Base-by-base conservation (phyloP, 2,797 vertebrate species). In the Sphaeramia orbicularis region DNA sequence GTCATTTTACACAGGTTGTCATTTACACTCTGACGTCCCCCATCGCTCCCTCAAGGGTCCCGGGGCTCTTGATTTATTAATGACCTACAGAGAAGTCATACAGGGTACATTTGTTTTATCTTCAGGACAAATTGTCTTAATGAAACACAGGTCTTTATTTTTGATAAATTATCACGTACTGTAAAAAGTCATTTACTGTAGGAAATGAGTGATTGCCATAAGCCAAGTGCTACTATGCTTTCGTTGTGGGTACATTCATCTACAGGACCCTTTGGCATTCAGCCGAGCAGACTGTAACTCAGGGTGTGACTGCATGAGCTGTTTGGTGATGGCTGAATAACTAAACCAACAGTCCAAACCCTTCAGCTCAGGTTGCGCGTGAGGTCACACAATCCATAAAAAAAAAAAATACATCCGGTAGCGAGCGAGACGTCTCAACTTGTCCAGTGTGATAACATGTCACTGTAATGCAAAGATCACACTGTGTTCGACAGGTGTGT, bases 1-100 rank as follows among this genome's bases (percentile, higher is more conserved):
- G 68, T 81, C 71, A 69, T 73, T 84, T 84, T 65, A 78, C 65
- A 76, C 45, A 64, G 55, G 50, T 74, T 65, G 69, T 59, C 71
- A 74, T 76, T 79, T 67, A 73, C 59, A 49, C 62, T 75, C 58
- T 45, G 42, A 82, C 54, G 53, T 74, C 45, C 52, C 50, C 16
- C 43, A 59, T 67, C 40, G 27, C 61, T 71, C 61, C 71, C 56
- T 52, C 11, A 7, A 35, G 64, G 58, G 53, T 61, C 70, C 70
- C 36, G 4, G 52, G 54, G 53, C 51, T 72, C 56, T 67, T 72
- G 30, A 64, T 76, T 80, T 52, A 66, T 79, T 74, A 69, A 73
- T 78, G 74, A 81, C 63, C 68, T 48, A 61, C 36, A 52, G 37
- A 48, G 44, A 55, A 54, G 36, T 76, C 45, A 57, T 30, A 50